phyloP scores from a whole-genome alignment of 2,797 vertebrate genomes.

The Odontamblyopus lacepedii region DNA sequence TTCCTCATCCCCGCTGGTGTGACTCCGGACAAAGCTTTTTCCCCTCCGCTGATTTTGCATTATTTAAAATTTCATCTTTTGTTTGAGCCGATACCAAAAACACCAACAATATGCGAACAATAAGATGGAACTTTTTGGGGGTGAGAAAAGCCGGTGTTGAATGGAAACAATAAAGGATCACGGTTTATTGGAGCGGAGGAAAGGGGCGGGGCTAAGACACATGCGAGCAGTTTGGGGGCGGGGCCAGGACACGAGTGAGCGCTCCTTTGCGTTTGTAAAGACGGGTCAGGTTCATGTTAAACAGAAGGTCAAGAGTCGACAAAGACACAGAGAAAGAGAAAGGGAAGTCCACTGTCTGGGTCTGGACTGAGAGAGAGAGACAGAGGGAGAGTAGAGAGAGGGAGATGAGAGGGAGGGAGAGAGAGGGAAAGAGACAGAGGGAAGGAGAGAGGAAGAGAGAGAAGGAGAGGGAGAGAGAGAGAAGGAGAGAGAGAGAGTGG shows the following conservation, averaged over 20 bases:
- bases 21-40: background rate
- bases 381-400: background rate
- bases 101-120: conserved; percentile 3
- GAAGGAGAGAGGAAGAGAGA: no score
- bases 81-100: background rate
- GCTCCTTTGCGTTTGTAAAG: conserved; percentile 51
- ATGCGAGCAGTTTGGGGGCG: conserved; percentile 55
- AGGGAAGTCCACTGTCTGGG: background rate
- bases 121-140: background rate
- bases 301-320: conserved; percentile 55
- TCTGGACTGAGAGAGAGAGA: background rate
- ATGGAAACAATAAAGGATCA: conserved; percentile 7
- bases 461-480: no score
- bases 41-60: background rate
- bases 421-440: no score
- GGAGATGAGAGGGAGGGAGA: background rate
- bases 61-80: background rate
- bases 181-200: conserved; percentile 5
- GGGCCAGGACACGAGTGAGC: conserved; percentile 63
- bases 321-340: background rate
- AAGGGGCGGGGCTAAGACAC: conserved; percentile 34
- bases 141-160: conserved; percentile 1
- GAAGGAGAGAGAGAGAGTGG: no score
- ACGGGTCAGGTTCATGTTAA: conserved; percentile 68
- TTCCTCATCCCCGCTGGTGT: background rate